These are phyloP conservation scores for Drosophila orosa DNA, from an alignment of 1,140 invertebrate genomes.

Conservation along the genomic window DNA sequence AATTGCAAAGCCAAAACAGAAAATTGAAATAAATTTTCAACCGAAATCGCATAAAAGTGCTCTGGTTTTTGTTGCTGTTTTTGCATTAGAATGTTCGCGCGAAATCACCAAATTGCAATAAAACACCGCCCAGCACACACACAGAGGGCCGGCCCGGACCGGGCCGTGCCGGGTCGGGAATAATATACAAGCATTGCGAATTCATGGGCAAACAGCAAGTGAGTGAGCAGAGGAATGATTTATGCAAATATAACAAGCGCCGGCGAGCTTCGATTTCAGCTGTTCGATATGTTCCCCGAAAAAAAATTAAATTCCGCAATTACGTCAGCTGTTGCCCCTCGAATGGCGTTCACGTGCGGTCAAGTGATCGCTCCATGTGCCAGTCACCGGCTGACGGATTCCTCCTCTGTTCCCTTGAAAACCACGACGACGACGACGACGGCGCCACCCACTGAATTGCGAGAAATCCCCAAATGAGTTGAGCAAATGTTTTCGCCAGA, in stretches of 20 bases:
- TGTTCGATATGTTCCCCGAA: constrained; percentile 23
- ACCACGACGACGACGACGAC: constrained; percentile 1
- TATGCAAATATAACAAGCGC: constrained; percentile 42
- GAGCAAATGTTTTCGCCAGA: constrained; percentile 60
- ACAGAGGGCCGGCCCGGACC: constrained; percentile 18
- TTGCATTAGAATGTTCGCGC: constrained; percentile 33
- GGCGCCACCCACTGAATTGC: constrained; percentile 22
- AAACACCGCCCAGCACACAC: constrained; percentile 37
- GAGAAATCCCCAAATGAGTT: constrained; percentile 60
- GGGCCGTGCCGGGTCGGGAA: constrained; percentile 17
- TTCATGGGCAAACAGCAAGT: constrained; percentile 28
- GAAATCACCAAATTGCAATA: constrained; percentile 54
- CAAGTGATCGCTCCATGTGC: constrained; percentile 74
- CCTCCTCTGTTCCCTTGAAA: neutral
- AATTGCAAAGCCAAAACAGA: neutral
- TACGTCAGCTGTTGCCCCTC: constrained; percentile 33
- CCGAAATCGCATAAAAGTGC: constrained; percentile 14
- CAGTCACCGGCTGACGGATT: constrained; percentile 23
- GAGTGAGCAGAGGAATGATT: constrained; percentile 27
- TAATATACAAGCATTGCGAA: constrained; percentile 29
- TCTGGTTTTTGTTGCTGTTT: constrained; percentile 3
- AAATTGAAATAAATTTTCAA: constrained; percentile 4
- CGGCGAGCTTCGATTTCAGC: constrained; percentile 6
- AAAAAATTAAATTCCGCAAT: constrained; percentile 34
- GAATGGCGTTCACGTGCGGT: constrained; percentile 72